Percentiles rank a stretch among this genome's conserved stretches.
These are phyloP conservation scores for Ennomos erosarius DNA, from an alignment of 2,888 invertebrate species.

Conservation along the genomic window DNA sequence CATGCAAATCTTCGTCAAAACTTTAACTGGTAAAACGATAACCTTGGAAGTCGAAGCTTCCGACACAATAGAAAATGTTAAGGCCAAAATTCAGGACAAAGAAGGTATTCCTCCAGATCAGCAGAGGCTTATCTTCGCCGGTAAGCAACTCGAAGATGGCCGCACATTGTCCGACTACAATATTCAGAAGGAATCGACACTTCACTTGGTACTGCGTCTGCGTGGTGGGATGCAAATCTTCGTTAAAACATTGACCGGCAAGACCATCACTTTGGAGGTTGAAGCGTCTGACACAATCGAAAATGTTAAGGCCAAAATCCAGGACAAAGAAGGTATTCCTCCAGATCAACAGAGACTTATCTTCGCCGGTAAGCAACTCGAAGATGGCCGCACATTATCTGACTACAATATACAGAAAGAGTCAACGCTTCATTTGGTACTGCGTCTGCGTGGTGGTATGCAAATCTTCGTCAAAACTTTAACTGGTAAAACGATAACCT, in stretches of 20 bases:
- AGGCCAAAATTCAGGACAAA: conserved; percentile 83
- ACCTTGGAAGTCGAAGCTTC: conserved; percentile 85
- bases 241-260: conserved; percentile 39
- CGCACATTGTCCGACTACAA: conserved; percentile 66
- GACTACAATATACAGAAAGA: conserved; percentile 43
- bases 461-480: conserved; percentile 41
- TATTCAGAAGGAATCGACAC: conserved; percentile 39
- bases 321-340: conserved; percentile 42
- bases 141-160: conserved; percentile 88
- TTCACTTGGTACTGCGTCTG: conserved; percentile 38
- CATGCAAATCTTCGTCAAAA: conserved; percentile 87
- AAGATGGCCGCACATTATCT: conserved; percentile 38
- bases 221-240: conserved; percentile 43
- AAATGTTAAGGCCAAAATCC: conserved; percentile 40
- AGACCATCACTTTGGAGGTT: conserved; percentile 38
- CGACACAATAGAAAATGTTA: conserved; percentile 87
- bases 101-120: conserved; percentile 85
- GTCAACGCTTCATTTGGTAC: conserved; percentile 37
- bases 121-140: conserved; percentile 87
- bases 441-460: conserved; percentile 43
- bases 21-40: conserved; percentile 86
- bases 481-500: conserved; percentile 38
- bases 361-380: conserved; percentile 40
- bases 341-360: conserved; percentile 41
- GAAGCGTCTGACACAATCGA: conserved; percentile 41